Base-by-base conservation (phyloP, 2,797 vertebrate genomes). In the Crenichthys baileyi region DNA sequence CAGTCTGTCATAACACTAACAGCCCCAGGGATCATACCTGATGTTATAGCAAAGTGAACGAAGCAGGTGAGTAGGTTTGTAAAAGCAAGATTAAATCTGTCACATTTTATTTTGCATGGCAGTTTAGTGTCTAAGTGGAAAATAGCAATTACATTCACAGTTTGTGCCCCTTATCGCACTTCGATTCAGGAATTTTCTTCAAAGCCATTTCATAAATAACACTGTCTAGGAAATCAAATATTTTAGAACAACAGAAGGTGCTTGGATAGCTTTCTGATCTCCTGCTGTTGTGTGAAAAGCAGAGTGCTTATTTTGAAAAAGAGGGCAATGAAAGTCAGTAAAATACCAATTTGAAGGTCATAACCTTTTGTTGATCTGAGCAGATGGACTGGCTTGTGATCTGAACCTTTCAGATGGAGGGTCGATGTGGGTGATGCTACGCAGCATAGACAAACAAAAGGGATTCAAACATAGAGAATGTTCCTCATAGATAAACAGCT, bases 261-360 rank as follows among this genome's bases (percentile, higher is more conserved):
- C 65, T 31, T 70, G 70, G 70, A 77, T 48, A 31, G 53, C 75
- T 76, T 31, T 77, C 77, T 83, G 79, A 85, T 90, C 70, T 75
- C 48, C 46, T 68, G 77, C 73, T 76, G 82, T 29, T 53, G 82
- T 75, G 76, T 74, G 53, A 70, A 78, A 80, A 83, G 83, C 81
- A 70, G 77, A 75, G 83, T 68, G 88, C 84, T 88, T 87, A 80
- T 91, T 87, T 85, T 77, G 36, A 36, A 88, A 83, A 71, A 72
- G 67, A 86, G 81, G 73, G 76, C 82, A 90, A 92, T 94, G 90
- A 94, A 94, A 94, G 93, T 79, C 79, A 90, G 76, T 85, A 70
- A 94, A 95, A 95, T 93, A 92, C 86, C 92, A 93, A 83, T 89
- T 83, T 89, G 92, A 95, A 95, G 94, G 94, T 92, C 90, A 81